Base-by-base conservation (phyloP, 1,140 invertebrate genomes). In the Drosophila kikkawai region DNA sequence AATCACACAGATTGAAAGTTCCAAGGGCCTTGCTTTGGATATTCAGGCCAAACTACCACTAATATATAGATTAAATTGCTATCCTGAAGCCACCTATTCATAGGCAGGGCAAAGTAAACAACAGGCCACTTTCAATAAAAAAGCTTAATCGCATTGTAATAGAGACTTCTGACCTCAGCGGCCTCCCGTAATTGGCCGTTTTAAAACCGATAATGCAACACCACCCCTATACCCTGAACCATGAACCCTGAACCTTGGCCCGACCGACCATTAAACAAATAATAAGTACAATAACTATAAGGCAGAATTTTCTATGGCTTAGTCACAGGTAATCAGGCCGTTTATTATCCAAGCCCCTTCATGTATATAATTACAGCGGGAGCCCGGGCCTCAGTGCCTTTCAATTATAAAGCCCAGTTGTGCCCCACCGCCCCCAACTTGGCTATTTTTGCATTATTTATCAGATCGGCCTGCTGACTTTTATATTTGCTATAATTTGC, bases 381-480 rank as follows among this genome's bases (percentile, higher is more conserved):
- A 26, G 15, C 60, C 56, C 29, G 51, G 58, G 26, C 56, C 26
- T 41, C 63, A 75, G 55, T 67, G 70, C 57, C 64, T 73, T 53
- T 58, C 78, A 85, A 85, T 79, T 86, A 79, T 68, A 73, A 37
- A 59, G 37, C 64, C 51, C 63, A 51, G 45, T 39, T 41, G 47
- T 60, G 57, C 58, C 36, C 42, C n/a, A 29, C 34, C 79, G 26
- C 67, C 45, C 50, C 45, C 42, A 17, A 17, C 39, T 67, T 45
- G 75, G 64, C 64, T 58, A 55, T 75, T 81, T 79, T 82, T 88
- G 71, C 80, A 87, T 87, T 88, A 87, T 87, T 87, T 66, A 88
- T 79, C 59, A 56, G 74, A 68, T 80, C 60, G 64, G 39, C 48
- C 26, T 42, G 19, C 53, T 41, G 53, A 64, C 68, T 74, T 65